Percentiles rank a stretch among this genome's conserved stretches.
These are phyloP conservation scores for Gryllus bimaculatus DNA, from an alignment of 1,140 invertebrate genomes.

Conservation along the genomic window DNA sequence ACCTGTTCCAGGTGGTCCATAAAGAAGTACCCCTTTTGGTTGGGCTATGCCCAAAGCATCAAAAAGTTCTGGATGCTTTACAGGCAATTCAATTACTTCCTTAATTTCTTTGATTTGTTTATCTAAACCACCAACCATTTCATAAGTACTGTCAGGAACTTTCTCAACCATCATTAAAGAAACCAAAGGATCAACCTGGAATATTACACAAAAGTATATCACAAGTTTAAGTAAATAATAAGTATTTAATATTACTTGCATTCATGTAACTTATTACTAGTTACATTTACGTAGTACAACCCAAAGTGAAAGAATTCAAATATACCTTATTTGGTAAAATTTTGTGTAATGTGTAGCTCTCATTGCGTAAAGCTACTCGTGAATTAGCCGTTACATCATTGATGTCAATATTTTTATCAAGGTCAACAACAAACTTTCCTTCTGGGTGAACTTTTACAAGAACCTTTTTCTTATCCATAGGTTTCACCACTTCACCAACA, in stretches of 20 bases:
- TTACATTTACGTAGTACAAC: background rate
- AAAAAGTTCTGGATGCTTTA: constrained; percentile 99
- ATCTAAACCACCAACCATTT: constrained; percentile 99
- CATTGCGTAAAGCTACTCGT: constrained; percentile 93
- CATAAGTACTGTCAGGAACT: constrained; percentile 98
- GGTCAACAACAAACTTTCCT: constrained; percentile 99
- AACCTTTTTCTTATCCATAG: constrained; percentile 99
- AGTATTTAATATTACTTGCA: background rate
- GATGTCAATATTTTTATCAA: constrained; percentile 99
- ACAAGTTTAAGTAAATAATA: background rate
- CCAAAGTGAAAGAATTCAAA: too few relatives aligned
- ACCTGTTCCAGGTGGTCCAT: constrained; percentile 93
- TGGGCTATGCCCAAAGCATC: constrained; percentile 99
- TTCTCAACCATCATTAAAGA: constrained; percentile 99
- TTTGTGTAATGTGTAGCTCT: constrained; percentile 98
- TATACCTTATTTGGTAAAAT: constrained; percentile 93
- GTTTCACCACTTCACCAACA: constrained; percentile 98
- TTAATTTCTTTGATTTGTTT: constrained; percentile 99
- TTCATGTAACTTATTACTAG: background rate
- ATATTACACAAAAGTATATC: constrained; percentile 13
- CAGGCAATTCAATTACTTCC: constrained; percentile 98
- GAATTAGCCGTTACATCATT: constrained; percentile 97
- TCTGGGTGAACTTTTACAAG: constrained; percentile 99
- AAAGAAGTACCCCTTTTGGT: constrained; percentile 96
- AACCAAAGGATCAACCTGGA: constrained; percentile 91